Evolutionary conservation across 2,797 vertebrate genomes (phyloP), one percentile per base, ranked within the genome.

Genomic region (Pseudomugil tenellus): DNA sequence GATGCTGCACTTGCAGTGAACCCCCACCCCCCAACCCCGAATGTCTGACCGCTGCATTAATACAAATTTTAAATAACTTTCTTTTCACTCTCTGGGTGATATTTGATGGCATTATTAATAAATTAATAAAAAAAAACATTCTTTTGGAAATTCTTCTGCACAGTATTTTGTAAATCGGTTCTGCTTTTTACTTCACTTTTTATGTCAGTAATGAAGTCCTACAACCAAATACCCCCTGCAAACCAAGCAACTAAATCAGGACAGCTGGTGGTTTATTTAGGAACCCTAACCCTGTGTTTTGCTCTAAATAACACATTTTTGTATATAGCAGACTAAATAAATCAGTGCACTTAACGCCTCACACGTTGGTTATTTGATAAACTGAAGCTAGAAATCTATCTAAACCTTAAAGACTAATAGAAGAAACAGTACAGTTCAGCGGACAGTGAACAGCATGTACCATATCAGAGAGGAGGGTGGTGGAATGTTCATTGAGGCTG

Each of bases 401-500:
- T 56, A 6, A 12, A 12, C 3, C 46, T 64, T 32, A 26, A 26
- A 61, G 28, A 34, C 41, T 51, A 34, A 1, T 7, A 65, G 11
- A 53, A 35, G 31, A 52, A 55, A 41, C 9, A 6, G 26, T 10
- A 14, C 26, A 43, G 61, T 10, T 14, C 5, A 39, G 19, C 1
- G 1, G 10, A 25, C 7, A 41, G 32, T 11, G 39, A 54, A n/a
- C 51, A 28, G n/a, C 57, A 71, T 79, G 5, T 87, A 97, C 96
- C 92, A 74, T 76, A 0, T 94, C 92, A 0, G 93, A 91, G n/a
- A 97, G 94, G 87, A 95, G 58, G 67, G 89, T 82, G 8, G 96
- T 97, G 94, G 94, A 92, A 84, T 85, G 94, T 94, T 97, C 96
- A 52, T 91, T 95, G 77, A 97, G 93, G 74, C 91, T 93, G 90